Percentiles rank a stretch among this genome's conserved stretches.
phyloP scores from a whole-genome alignment of 2,113 vertebrate species.

The Platysternon megacephalum region DNA sequence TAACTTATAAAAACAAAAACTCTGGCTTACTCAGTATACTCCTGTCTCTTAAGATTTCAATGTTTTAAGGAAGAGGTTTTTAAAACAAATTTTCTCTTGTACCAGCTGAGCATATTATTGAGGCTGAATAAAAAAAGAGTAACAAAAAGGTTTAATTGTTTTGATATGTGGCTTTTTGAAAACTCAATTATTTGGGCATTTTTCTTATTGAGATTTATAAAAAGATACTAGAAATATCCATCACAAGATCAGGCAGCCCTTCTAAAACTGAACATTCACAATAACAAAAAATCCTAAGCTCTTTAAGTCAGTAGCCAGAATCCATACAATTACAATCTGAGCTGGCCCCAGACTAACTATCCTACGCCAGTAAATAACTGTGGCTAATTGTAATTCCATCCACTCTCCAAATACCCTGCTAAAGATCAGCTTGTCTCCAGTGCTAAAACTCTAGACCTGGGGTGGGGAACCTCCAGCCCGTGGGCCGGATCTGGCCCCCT shows the following conservation, averaged over 20 bases:
- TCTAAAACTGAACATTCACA: background rate
- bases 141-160: too few relatives aligned
- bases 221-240: background rate
- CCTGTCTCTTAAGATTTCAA: background rate
- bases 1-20: background rate
- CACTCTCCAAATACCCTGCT: background rate
- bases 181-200: background rate
- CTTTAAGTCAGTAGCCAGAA: background rate
- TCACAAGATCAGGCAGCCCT: background rate
- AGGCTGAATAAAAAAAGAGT: too few relatives aligned
- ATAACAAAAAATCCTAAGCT: background rate
- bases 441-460: background rate
- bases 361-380: background rate
- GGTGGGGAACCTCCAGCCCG: background rate
- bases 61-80: background rate
- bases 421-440: background rate
- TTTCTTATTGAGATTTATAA: background rate
- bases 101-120: background rate
- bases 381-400: background rate
- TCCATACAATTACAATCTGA: background rate
- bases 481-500: too few relatives aligned
- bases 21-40: accelerated
- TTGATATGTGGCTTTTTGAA: background rate
- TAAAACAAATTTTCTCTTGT: background rate
- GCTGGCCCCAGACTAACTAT: background rate